Evolutionary conservation across 1,140 invertebrate genomes (phyloP), one percentile per base, ranked within the genome.

Genomic region (Drosophila pectinifera): DNA sequence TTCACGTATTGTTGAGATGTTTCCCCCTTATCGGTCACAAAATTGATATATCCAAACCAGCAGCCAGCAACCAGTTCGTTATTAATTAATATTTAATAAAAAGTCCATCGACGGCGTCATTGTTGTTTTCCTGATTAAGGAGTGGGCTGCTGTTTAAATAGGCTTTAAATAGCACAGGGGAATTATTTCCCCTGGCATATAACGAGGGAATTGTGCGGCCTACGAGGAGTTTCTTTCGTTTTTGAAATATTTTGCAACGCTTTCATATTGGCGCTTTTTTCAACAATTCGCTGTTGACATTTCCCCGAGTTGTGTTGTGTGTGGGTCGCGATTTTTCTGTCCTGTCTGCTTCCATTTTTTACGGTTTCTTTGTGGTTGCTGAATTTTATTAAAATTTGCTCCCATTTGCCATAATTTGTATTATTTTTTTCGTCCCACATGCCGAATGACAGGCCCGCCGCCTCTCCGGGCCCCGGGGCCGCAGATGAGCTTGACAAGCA

Each of bases 381-480:
- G 80, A 89, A 84, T 89, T 89, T 89, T 82, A 89, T 89, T 89
- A 89, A 90, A 89, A 89, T 89, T 89, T 89, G 73, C 80, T 70
- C 80, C 84, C 84, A 89, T 89, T 90, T 89, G 80, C 80, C 84
- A 89, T 89, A 89, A 89, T 89, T 89, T 89, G 85, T 89, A 73
- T 78, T 69, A 70, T 73, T 85, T 58, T 65, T 31, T 49, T 24
- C 31, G 26, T 39, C 39, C 79, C 80, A 78, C 55, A 74, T 53
- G 64, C 45, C 67, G 75, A 81, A 75, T 76, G 83, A 67, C 83
- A 83, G n/a, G 55, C 31, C 10, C 79, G 38, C 31, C 16, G 10
- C 10, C 28, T 14, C 43, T 45, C 39, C 11, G 38, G 26, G 20
- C 55, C 18, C 45, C 43, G 63, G 61, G 56, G 76, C 70, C 76